Base-by-base conservation (phyloP, 2,797 vertebrate species). In the Percopsis omiscomaycus region DNA sequence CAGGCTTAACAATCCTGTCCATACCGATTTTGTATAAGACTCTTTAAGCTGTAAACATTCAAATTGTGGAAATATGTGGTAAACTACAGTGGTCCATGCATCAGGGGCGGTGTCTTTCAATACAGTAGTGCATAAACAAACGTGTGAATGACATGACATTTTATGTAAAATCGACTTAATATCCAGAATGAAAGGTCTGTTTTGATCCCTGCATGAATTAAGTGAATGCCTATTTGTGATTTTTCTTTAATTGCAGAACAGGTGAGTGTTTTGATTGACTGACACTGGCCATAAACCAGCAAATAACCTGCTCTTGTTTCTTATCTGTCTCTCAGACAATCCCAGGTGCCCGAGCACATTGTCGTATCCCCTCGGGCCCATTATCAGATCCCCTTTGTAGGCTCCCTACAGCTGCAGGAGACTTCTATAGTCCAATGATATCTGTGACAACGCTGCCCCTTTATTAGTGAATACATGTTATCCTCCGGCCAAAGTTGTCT, bases 301-400 rank as follows among this genome's bases (percentile, higher is more conserved):
- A 86, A 83, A 91, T 91, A 90, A 89, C 84, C 83, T 84, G 80
- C 69, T 73, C 89, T 84, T 86, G 79, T 78, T 61, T 83, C 76
- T 82, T 81, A 90, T 91, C 89, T 86, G 84, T 74, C 84, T 87
- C 74, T 46, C 83, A 85, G 88, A 89, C 89, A 88, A 85, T 87
- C 81, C 79, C 71, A 69, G 89, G 89, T 92, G 91, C 90, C 88
- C 85, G 86, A 89, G 83, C 83, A 84, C 84, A 76, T 82, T 90
- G 93, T 91, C 85, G 86, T 87, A 87, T 90, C 88, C 92, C 89
- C 86, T 69, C 82, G 80, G 85, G 89, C 84, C 88, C 86, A 86
- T 89, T 90, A 91, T 89, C 85, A 91, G 92, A 94, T 94, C 88
- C 81, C 78, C 88, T 93, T 91, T 89, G 77, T 67, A 59, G 82